Percentiles rank a stretch among this genome's conserved stretches.
Evolutionary conservation across 2,888 invertebrate species (phyloP).

Genomic region (Ectemnius lituratus): DNA sequence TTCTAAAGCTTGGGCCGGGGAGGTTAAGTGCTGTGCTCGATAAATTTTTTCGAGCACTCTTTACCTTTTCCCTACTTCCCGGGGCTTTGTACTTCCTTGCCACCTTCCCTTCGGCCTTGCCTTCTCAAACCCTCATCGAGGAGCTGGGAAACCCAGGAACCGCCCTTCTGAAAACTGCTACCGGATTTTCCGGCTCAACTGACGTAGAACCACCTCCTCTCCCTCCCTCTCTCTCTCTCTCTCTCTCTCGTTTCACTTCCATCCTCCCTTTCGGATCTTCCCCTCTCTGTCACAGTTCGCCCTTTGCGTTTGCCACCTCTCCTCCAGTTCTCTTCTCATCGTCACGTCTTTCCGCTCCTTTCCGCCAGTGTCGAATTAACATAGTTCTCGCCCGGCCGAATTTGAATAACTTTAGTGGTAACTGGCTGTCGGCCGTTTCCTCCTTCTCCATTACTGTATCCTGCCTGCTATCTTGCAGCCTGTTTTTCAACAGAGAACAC

Average conservation of each 20-base stretch:
- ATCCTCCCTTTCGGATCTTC: neutral
- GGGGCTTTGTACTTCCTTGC: conserved; percentile 50
- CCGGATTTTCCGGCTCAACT: conserved; percentile 61
- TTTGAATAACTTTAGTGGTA: conserved; percentile 51
- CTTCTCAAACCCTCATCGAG: conserved; percentile 53
- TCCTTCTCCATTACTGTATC: neutral
- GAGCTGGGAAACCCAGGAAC: conserved; percentile 41
- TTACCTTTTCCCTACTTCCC: conserved; percentile 45
- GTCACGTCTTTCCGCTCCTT: conserved; percentile 6
- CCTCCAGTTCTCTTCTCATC: conserved; percentile 11
- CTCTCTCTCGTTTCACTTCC: conserved; percentile 16
- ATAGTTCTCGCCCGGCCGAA: conserved; percentile 50
- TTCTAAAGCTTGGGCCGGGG: conserved; percentile 48
- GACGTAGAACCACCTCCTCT: conserved; percentile 37
- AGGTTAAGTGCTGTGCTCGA: conserved; percentile 59
- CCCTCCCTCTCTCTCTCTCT: conserved; percentile 30
- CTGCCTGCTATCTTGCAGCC: neutral
- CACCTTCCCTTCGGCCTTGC: conserved; percentile 46
- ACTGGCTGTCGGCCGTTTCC: conserved; percentile 16
- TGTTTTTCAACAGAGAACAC: too few species aligned
- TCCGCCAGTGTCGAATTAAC: conserved; percentile 53
- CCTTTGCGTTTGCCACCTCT: conserved; percentile 3
- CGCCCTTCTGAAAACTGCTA: conserved; percentile 58
- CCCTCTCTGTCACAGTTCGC: neutral
- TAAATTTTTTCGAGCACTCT: conserved; percentile 60